Conservation (phyloP, 1,140 invertebrate genomes). For the Saxidomus purpurata region DNA sequence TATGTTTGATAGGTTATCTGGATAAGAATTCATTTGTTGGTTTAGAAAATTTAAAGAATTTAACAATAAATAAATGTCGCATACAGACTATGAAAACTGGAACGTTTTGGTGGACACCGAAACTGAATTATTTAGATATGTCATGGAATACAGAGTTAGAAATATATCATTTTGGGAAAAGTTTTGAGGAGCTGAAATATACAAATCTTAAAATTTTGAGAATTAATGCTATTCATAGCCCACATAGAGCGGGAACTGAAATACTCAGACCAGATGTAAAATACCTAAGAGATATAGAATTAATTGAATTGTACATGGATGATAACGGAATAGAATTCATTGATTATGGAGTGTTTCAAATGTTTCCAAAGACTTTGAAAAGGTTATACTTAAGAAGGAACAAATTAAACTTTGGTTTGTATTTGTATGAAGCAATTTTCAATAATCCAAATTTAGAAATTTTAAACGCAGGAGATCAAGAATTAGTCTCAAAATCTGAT, state of each 20-base stretch:
- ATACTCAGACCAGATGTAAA: not conserved
- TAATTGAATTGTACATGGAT: conserved; percentile 48
- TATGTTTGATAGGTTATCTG: conserved; percentile 23
- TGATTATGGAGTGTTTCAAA: conserved; percentile 20
- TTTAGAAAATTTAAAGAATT: not conserved
- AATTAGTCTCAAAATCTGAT: not conserved
- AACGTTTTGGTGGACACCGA: not conserved
- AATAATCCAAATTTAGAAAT: conserved; percentile 29
- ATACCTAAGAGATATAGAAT: conserved; percentile 12
- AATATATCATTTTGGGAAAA: conserved; percentile 7
- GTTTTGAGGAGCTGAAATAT: not conserved
- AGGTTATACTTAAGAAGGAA: conserved; percentile 24
- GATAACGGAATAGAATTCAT: conserved; percentile 44
- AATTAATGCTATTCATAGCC: conserved; percentile 32
- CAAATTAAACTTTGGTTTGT: conserved; percentile 17
- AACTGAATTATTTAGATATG: conserved; percentile 23
- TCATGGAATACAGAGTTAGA: conserved; percentile 37
- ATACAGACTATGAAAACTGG: not conserved
- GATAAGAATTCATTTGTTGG: conserved; percentile 24
- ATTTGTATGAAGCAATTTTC: conserved; percentile 23
- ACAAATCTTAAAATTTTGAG: conserved; percentile 27
- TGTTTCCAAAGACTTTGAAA: conserved; percentile 26
- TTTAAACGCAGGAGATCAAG: conserved; percentile 46
- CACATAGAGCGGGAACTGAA: conserved; percentile 34
- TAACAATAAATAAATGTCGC: conserved; percentile 17